Conservation (phyloP, 2,888 invertebrate genomes). For the Dusona sp. region DNA sequence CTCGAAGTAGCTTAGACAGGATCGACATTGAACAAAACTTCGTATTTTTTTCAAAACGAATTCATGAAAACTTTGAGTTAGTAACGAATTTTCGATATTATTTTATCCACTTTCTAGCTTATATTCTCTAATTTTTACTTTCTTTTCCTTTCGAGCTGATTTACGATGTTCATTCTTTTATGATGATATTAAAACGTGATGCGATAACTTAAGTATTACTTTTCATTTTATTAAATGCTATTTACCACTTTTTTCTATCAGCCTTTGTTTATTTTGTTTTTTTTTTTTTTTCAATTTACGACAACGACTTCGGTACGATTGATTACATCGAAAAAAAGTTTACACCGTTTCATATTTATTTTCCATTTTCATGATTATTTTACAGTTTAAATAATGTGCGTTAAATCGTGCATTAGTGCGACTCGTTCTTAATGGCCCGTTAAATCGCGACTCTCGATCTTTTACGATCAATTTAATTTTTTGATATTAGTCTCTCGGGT, state of each 20-base stretch:
- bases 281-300: background rate
- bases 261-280: background rate
- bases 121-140: background rate
- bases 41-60: background rate
- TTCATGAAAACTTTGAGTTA: background rate
- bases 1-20: background rate
- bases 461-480: slow-evolving; percentile 56
- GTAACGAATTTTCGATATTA: background rate
- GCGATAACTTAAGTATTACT: background rate
- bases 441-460: slow-evolving; percentile 23
- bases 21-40: slow-evolving; percentile 70
- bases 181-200: background rate
- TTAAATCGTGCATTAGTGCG: background rate
- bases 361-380: slow-evolving; percentile 3
- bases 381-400: background rate
- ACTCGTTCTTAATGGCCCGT: slow-evolving; percentile 36
- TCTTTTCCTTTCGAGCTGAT: background rate
- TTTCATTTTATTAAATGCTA: background rate
- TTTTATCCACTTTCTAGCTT: background rate
- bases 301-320: background rate
- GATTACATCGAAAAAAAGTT: background rate
- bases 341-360: background rate
- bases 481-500: background rate
- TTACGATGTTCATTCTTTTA: background rate
- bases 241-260: background rate